Evolutionary conservation across 2,888 invertebrate genomes (phyloP).

Genomic region (Ichneumon xanthorius): DNA sequence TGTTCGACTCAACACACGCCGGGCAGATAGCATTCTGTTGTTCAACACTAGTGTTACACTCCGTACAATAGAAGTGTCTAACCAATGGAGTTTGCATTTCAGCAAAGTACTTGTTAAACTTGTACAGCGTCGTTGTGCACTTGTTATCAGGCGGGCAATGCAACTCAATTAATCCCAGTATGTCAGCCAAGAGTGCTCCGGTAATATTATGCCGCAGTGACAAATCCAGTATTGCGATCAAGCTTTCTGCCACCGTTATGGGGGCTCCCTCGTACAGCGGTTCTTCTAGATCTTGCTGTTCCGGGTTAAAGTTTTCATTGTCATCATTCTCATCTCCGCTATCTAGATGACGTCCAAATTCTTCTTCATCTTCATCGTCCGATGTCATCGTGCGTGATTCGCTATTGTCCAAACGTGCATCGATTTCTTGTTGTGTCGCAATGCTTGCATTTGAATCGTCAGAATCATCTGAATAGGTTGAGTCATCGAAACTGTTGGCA

Average conservation of each 20-base stretch:
- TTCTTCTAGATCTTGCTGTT: neutral
- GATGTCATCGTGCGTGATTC: too few species aligned
- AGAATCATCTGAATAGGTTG: neutral
- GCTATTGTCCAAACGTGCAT: too few species aligned
- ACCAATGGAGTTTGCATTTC: constrained; percentile 5
- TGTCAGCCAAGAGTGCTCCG: neutral
- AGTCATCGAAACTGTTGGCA: neutral
- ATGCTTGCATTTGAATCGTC: neutral
- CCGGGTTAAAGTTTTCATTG: neutral
- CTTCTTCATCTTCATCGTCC: neutral
- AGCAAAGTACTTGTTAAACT: constrained; percentile 21
- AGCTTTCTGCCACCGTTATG: constrained; percentile 35
- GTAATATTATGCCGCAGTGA: constrained; percentile 25
- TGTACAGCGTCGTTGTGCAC: constrained; percentile 14
- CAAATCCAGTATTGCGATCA: constrained; percentile 17
- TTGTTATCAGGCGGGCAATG: constrained; percentile 27
- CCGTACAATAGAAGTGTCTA: constrained; percentile 7
- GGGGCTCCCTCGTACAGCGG: constrained; percentile 32
- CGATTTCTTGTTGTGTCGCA: neutral
- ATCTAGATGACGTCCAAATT: neutral
- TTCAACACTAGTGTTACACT: neutral
- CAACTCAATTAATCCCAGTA: constrained; percentile 22
- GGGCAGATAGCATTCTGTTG: neutral
- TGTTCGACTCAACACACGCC: neutral
- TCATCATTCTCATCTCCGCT: neutral